Evolutionary conservation across 2,113 vertebrate species (phyloP), one percentile per base, ranked within the genome.

Genomic region (Pithys albifrons): DNA sequence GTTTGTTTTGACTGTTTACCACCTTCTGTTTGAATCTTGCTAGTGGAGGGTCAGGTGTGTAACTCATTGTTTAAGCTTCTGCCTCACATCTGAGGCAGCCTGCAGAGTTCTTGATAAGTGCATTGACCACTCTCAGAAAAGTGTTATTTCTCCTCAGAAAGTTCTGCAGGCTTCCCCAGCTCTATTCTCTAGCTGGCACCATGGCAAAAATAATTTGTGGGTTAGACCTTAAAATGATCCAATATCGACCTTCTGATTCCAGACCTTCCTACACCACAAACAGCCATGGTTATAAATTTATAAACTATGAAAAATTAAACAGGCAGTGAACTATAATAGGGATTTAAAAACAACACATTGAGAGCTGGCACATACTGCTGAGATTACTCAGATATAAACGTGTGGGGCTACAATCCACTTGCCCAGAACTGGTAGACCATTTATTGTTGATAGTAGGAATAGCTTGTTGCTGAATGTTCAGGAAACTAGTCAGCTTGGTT

Each of bases 261-360:
- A 95, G 92, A 49, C 65, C 31, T 91, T 84, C 81, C 85, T 72
- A 48, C 45, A 65, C 83, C 73, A 64, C 82, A 90, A 94, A 52
- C 39, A 88, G 85, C 51, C 84, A 64, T 72, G 92, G 74, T 96
- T 97, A 95, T 92, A 94, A 83, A 97, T 97, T 93, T 85, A 95
- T 92, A 95, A 95, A 90, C 75, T 66, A 96, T 96, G 90, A 96
- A 96, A 96, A 95, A 96, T 96, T 96, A 96, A 97, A 93, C 78
- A 88, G 74, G 55, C 17, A 73, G 52, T n/a, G 72, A 94, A 86
- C 85, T 90, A 37, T 54, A 88, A n/a, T 31, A 41, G 85, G 10
- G 52, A 75, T 93, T 96, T 62, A 52, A 67, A 94, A 96, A 23
- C 39, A 81, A 13, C 69, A 92, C 69, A 41, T 3, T 52, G 82